Evolutionary conservation across 2,797 vertebrate genomes (phyloP).

Genomic region (Pterois miles): DNA sequence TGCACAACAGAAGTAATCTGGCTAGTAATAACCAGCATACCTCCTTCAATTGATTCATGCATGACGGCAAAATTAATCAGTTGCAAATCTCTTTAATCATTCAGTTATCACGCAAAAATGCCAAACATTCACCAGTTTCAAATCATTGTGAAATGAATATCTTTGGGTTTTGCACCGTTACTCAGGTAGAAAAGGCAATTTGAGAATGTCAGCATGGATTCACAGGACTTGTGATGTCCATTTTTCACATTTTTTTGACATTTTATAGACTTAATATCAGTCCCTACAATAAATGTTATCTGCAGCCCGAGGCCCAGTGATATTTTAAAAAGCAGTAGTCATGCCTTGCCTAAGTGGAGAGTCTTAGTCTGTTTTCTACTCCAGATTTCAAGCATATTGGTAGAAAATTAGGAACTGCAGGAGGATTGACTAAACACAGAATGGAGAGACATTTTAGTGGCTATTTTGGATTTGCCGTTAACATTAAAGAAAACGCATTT

Average conservation of each 20-base stretch:
- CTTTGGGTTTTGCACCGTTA: not conserved
- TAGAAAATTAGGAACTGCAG: not conserved
- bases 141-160: not conserved
- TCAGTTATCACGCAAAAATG: not conserved
- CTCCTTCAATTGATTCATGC: too few relatives aligned
- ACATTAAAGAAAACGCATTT: conserved; percentile 17
- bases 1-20: too few relatives aligned
- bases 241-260: not conserved
- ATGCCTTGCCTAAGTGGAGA: not conserved
- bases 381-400: not conserved
- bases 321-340: not conserved
- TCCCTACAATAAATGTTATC: not conserved
- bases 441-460: not conserved
- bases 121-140: not conserved
- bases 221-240: not conserved
- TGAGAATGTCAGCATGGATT: not conserved
- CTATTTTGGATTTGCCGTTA: conserved; percentile 4
- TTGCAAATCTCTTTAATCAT: not conserved
- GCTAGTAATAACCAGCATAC: too few relatives aligned
- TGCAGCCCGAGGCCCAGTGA: not conserved
- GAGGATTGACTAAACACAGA: conserved; percentile 6
- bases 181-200: not conserved
- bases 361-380: not conserved
- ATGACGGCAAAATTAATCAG: not conserved
- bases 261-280: not conserved